Evolutionary conservation across 2,797 vertebrate species (phyloP), one percentile per base, ranked within the genome.

Genomic region (Rhinatrema bivittatum): DNA sequence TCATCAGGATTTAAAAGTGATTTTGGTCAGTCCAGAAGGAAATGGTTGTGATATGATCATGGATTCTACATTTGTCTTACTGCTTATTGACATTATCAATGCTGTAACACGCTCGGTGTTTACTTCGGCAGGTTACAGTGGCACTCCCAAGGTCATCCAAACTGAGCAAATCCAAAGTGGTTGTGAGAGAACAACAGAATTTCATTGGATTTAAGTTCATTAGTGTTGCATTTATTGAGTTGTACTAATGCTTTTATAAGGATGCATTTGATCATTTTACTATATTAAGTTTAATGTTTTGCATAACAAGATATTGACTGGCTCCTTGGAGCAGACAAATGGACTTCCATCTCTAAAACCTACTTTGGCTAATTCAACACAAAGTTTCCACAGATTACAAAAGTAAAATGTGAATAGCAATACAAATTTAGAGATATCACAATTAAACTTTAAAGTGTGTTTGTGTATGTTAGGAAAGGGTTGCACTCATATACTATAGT

Each of bases 161-260:
- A 47, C 46, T 13, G 3, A 46, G 8, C 8, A 42, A 49, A 49
- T 40, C 25, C 42, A 28, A 4, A 25, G 40, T n/a, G n/a, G n/a
- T n/a, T n/a, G n/a, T n/a, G n/a, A 34, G 25, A 57, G 50, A 47
- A 29, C 1, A 5, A 16, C 38, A 15, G 20, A 34, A 10, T 32
- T 27, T 53, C 48, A 18, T 21, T 25, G 12, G 4, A 6, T 25
- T 9, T 12, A 20, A 41, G 52, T 31, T 32, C 38, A 39, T 36
- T 29, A 21, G 24, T 16, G 36, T 50, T 49, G 32, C n/a, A 40
- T 56, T 47, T 31, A 47, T 30, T 26, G 40, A 39, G 25, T 31
- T 39, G 32, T 18, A 27, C 29, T 60, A 32, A 14, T 3, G 10
- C 41, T 56, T 52, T 46, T 50, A 15, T 24, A 61, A 58, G 57